Percentiles rank a stretch among this genome's conserved stretches.
Evolutionary conservation across 2,888 invertebrate genomes (phyloP).

Genomic region (Pediacus dermestoides): DNA sequence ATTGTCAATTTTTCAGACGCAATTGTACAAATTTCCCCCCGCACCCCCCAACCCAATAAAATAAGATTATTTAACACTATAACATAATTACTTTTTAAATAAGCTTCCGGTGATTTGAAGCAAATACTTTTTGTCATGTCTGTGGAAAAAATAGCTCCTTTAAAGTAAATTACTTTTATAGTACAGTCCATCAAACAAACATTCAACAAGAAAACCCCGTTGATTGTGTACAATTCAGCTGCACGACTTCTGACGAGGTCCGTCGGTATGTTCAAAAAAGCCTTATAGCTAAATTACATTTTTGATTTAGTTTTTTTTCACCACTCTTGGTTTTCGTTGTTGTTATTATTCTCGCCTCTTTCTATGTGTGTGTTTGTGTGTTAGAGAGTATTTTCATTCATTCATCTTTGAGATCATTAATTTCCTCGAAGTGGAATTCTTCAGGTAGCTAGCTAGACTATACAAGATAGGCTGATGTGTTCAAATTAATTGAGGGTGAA

Average conservation of each 20-base stretch:
- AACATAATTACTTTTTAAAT: constrained; percentile 37
- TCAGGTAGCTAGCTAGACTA: too few relatives aligned
- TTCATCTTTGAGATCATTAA: constrained; percentile 40
- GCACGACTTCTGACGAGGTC: constrained; percentile 4
- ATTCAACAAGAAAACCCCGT: constrained; percentile 2
- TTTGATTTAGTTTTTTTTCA: constrained; percentile 39
- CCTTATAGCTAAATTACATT: constrained; percentile 40
- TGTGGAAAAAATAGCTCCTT: constrained; percentile 34
- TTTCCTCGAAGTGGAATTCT: constrained; percentile 34
- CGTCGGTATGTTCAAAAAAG: constrained; percentile 36
- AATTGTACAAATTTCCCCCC: too few relatives aligned
- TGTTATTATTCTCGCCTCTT: too few relatives aligned
- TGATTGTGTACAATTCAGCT: not conserved
- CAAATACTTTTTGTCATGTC: constrained; percentile 32
- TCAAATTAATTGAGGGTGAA: constrained; percentile 25
- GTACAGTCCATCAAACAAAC: constrained; percentile 15
- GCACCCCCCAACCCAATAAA: too few relatives aligned
- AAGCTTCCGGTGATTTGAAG: constrained; percentile 39
- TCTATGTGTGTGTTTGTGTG: too few relatives aligned
- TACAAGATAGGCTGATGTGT: too few relatives aligned
- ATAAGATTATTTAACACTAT: constrained; percentile 25
- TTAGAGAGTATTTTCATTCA: constrained; percentile 39
- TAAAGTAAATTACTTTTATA: constrained; percentile 37
- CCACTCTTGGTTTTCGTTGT: constrained; percentile 6
- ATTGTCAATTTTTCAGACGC: too few relatives aligned